These are phyloP conservation scores for Tetraneura akinire DNA, from an alignment of 1,140 invertebrate genomes.

Conservation along the genomic window DNA sequence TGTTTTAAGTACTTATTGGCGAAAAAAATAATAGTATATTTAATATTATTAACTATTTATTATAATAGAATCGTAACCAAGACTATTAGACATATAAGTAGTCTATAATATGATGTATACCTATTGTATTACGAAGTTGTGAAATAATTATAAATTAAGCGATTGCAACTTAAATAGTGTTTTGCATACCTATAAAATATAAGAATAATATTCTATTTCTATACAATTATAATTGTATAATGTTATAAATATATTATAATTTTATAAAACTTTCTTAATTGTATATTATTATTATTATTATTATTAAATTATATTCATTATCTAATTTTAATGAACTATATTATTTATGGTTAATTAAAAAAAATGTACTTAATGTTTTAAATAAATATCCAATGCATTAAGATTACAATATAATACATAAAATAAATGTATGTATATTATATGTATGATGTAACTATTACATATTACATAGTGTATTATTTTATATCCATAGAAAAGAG, in stretches of 20 bases:
- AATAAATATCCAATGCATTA: neutral
- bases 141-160: conserved; percentile 44
- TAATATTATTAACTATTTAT: conserved; percentile 40
- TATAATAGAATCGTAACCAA: conserved; percentile 43
- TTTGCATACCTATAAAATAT: neutral
- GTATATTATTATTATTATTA: conserved; percentile 6
- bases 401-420: too few species aligned
- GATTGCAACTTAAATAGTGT: conserved; percentile 1
- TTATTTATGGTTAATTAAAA: conserved; percentile 5
- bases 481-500: too few species aligned
- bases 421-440: too few species aligned
- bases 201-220: too few species aligned
- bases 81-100: conserved; percentile 50
- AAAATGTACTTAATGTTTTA: neutral
- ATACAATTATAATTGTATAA: neutral
- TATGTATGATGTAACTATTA: too few species aligned
- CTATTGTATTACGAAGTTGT: conserved; percentile 28
- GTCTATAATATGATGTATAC: too few species aligned
- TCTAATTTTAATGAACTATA: neutral
- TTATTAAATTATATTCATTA: neutral
- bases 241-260: neutral
- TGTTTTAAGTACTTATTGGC: neutral
- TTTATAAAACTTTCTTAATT: conserved; percentile 10
- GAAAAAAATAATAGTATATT: conserved; percentile 11
- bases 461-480: too few species aligned